Evolutionary conservation across 2,888 invertebrate genomes (phyloP).

Genomic region (Trachelus stipa): DNA sequence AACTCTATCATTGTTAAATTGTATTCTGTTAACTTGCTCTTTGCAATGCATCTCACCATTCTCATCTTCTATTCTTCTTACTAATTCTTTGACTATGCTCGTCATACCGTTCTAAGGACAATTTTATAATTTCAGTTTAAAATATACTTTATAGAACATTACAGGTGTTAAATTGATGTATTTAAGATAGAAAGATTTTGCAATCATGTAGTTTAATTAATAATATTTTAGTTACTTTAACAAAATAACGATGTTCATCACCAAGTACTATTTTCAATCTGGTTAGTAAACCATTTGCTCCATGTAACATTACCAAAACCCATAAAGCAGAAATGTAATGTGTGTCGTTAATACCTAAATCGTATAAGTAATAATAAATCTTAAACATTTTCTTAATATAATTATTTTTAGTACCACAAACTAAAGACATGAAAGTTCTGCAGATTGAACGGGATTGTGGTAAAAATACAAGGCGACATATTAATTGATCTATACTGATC

Average conservation of each 20-base stretch:
- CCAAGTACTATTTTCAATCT: slow-evolving; percentile 41
- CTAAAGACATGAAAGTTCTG: slow-evolving; percentile 38
- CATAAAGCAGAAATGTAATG: slow-evolving; percentile 46
- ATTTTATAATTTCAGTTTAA: slow-evolving; percentile 7
- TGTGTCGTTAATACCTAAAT: slow-evolving; percentile 35
- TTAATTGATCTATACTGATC: slow-evolving; percentile 38
- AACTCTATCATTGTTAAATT: slow-evolving; percentile 38
- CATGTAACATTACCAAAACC: slow-evolving; percentile 44
- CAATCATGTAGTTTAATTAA: neutral
- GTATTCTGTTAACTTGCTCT: slow-evolving; percentile 39
- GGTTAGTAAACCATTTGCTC: slow-evolving; percentile 45
- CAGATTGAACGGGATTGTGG: slow-evolving; percentile 40
- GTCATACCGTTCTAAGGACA: slow-evolving; percentile 38
- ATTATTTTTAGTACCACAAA: slow-evolving; percentile 38
- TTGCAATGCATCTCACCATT: slow-evolving; percentile 32
- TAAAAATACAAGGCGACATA: slow-evolving; percentile 31
- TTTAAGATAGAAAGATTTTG: neutral
- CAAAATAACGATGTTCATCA: slow-evolving; percentile 40
- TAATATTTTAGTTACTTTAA: slow-evolving; percentile 34
- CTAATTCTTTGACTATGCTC: slow-evolving; percentile 30
- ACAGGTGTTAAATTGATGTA: slow-evolving; percentile 2
- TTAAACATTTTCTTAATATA: slow-evolving; percentile 9
- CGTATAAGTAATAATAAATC: neutral
- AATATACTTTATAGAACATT: slow-evolving; percentile 3
- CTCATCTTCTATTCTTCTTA: slow-evolving; percentile 27